These are phyloP conservation scores for Prenolepis imparis DNA, from an alignment of 2,888 invertebrate genomes.

Conservation along the genomic window DNA sequence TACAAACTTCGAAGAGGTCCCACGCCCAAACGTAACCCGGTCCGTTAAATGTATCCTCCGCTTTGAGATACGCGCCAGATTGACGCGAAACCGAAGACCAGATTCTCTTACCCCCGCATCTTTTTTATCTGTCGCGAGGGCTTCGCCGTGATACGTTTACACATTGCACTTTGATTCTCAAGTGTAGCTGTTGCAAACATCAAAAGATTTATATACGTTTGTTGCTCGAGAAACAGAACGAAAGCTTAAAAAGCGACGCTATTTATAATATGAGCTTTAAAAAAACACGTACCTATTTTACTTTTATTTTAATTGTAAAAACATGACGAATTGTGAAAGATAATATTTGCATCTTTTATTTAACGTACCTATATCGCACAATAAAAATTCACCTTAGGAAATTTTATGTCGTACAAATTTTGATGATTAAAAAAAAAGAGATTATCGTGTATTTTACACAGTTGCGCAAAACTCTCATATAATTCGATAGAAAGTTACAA, in stretches of 20 bases:
- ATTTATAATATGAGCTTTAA: constrained; percentile 18
- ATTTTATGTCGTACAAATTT: not conserved
- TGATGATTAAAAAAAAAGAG: not conserved
- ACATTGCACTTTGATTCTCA: not conserved
- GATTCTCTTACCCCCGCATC: constrained; percentile 52
- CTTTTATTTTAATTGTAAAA: constrained; percentile 27
- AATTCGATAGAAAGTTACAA: not conserved
- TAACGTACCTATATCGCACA: not conserved
- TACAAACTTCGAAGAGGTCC: constrained; percentile 77
- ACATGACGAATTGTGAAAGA: not conserved
- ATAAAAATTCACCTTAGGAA: not conserved
- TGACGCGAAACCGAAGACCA: constrained; percentile 56
- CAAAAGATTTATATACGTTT: constrained; percentile 2
- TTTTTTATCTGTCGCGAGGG: constrained; percentile 17
- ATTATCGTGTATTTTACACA: not conserved
- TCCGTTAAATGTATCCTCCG: constrained; percentile 56
- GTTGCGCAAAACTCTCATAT: not conserved
- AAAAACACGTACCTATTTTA: too few species aligned
- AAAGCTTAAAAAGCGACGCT: not conserved
- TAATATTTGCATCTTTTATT: not conserved
- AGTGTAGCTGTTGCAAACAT: not conserved
- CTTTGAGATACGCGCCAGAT: constrained; percentile 55
- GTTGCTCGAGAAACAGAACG: not conserved
- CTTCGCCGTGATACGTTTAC: not conserved
- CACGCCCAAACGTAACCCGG: constrained; percentile 79